Conservation (phyloP, 1,140 invertebrate genomes). For the honey bee (Apis mellifera) region Amel_HAv3.1 CM009940.2:7173001-7173500, state of each 20-base stretch:
- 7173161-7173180: too few relatives aligned
- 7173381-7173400: background rate
- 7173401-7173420: background rate
- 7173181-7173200: too few relatives aligned
- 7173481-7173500: background rate
- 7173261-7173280: background rate
- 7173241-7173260: background rate
- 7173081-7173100: too few relatives aligned
- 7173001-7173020: too few relatives aligned
- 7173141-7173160: too few relatives aligned
- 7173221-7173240: background rate
- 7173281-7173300: too few relatives aligned
- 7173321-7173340: background rate
- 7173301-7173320: too few relatives aligned
- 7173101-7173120: too few relatives aligned
- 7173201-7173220: too few relatives aligned
- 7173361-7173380: background rate
- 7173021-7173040: too few relatives aligned
- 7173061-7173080: background rate
- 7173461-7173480: slow-evolving; percentile 14
- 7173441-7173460: slow-evolving; percentile 1
- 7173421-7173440: background rate
- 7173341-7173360: background rate
- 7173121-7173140: too few relatives aligned
- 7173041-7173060: too few relatives aligned